A percentile compares a stretch with the other conserved stretches of the same genome.
Evolutionary conservation across 2,888 invertebrate species (phyloP).

Genomic region (Laothoe populi): DNA sequence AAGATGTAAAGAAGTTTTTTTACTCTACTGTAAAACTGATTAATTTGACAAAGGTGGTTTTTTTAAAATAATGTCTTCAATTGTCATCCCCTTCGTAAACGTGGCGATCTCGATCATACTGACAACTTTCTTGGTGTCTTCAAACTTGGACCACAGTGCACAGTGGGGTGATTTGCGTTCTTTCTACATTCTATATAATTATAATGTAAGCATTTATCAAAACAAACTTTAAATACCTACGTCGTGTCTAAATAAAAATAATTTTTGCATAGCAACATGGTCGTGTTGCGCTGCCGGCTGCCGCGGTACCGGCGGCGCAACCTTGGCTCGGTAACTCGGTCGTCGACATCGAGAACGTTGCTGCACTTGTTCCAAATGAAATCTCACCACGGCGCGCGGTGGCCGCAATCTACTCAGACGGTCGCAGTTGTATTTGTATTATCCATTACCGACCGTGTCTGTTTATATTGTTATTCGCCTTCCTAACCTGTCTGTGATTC

Average conservation of each 20-base stretch:
- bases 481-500: neutral
- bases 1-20: too few relatives aligned
- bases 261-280: constrained; percentile 20
- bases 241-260: constrained; percentile 1
- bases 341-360: constrained; percentile 39
- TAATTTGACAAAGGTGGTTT: too few relatives aligned
- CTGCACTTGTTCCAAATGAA: constrained; percentile 18
- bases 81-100: too few relatives aligned
- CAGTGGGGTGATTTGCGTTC: too few relatives aligned
- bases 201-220: too few relatives aligned
- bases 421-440: neutral
- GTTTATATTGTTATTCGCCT: neutral
- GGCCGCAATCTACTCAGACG: neutral
- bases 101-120: too few relatives aligned
- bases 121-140: too few relatives aligned
- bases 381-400: constrained; percentile 10
- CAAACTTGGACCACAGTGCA: too few relatives aligned
- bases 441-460: neutral
- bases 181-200: too few relatives aligned
- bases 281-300: constrained; percentile 11
- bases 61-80: too few relatives aligned
- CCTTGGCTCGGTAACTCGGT: constrained; percentile 42
- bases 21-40: too few relatives aligned
- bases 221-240: neutral
- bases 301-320: constrained; percentile 28